Evolutionary conservation across 2,113 vertebrate species (phyloP).

Genomic region (Lota lota): DNA sequence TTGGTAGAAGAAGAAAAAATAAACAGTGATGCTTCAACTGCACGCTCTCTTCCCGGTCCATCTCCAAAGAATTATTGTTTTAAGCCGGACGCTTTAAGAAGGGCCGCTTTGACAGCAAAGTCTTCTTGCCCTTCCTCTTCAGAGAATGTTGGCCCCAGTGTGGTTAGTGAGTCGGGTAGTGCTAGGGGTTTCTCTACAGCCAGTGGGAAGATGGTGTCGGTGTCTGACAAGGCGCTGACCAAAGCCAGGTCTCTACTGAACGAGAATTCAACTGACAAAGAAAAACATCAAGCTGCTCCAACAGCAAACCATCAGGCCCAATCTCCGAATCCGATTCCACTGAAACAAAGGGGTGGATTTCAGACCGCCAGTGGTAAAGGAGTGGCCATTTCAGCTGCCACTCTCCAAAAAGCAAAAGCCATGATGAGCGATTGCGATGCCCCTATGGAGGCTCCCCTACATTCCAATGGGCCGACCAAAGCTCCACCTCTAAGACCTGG

Average conservation of each 20-base stretch:
- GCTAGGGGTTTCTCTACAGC: constrained; percentile 72
- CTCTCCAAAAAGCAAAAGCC: constrained; percentile 67
- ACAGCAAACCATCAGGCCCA: background rate
- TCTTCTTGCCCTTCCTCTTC: background rate
- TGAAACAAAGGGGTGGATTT: constrained; percentile 62
- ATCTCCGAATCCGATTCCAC: background rate
- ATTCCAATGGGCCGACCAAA: too few species aligned
- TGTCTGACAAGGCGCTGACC: constrained; percentile 63
- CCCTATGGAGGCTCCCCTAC: too few species aligned
- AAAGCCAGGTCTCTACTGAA: constrained; percentile 60
- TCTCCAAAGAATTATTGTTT: too few species aligned
- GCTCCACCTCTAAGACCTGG: too few species aligned
- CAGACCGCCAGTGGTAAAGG: constrained; percentile 74
- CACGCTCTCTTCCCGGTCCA: too few species aligned
- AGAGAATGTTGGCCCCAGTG: background rate
- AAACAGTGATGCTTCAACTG: too few species aligned
- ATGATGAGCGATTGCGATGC: constrained; percentile 40
- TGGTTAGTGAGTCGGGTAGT: background rate
- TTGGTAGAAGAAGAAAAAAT: constrained; percentile 3
- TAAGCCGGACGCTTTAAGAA: background rate
- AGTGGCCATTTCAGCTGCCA: constrained; percentile 65
- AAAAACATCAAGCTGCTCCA: background rate
- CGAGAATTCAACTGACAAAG: constrained; percentile 52
- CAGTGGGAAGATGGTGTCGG: constrained; percentile 67
- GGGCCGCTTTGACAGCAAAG: too few species aligned